Base-by-base conservation (phyloP, 2,113 vertebrate species). In the Tinamus guttatus region DNA sequence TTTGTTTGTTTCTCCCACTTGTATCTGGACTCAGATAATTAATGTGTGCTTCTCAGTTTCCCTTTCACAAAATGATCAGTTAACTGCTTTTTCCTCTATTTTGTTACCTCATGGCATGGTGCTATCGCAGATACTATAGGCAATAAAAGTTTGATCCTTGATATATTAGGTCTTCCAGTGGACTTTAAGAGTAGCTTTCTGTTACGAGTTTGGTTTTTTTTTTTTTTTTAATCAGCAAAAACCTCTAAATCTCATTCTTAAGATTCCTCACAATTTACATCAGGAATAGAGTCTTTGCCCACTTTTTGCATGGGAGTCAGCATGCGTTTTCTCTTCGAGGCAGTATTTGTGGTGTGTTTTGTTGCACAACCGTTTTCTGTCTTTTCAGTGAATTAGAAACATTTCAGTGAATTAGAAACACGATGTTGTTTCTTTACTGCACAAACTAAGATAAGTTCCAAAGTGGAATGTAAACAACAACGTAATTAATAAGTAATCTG, bases 401-500 rank as follows among this genome's bases (percentile, higher is more conserved):
- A 63, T 88, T 91, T 78, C 68, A 85, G 65, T 94, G 67, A 69
- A 91, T 13, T 36, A 85, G 84, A 93, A 92, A 93, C 8, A 63
- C 47, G 27, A 1, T 75, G 73, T 17, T 62, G 60, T 85, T 94
- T 67, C 82, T 81, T 84, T 92, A 83, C 71, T 95, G 85, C 85
- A 71, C 80, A 79, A 87, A 69, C 1, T 7, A 85, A 93, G 94
- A 79, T 68, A 93, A 73, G 52, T 93, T 97, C 82, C 80, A 96
- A 85, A 94, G 81, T 88, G 47, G 71, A 93, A 91, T 89, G 59
- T 64, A 96, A 90, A 93, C 60, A 81, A 79, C 93, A 96, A 85
- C 88, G 90, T 91, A 94, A 90, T 89, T 95, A 87, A 78, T 96
- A 83, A 89, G 47, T 71, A 67, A 93, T 80, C 87, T 91, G 80